Evolutionary conservation across 2,113 vertebrate genomes (phyloP).

Genomic region (Macaca fascicularis): T2T-MFA8v1.1 NC_088375.1:213800001-213800500

Average conservation of each 20-base stretch:
- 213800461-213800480: slow-evolving; percentile 89
- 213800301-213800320: not conserved
- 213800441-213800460: slow-evolving; percentile 92
- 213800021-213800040: not conserved
- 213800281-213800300: not conserved
- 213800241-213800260: not conserved
- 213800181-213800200: not conserved
- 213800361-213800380: not conserved
- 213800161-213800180: not conserved
- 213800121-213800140: accelerated
- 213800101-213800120: not conserved
- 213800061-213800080: not conserved
- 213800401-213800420: slow-evolving; percentile 95
- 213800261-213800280: not conserved
- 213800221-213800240: not conserved
- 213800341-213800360: accelerated
- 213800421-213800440: slow-evolving; percentile 89
- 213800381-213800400: not conserved
- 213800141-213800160: not conserved
- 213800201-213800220: not conserved
- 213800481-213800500: slow-evolving; percentile 93
- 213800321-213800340: not conserved
- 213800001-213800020: not conserved
- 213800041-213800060: not conserved
- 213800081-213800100: not conserved